These are phyloP conservation scores for Diprion similis DNA, from an alignment of 1,140 invertebrate genomes.

Conservation along the genomic window DNA sequence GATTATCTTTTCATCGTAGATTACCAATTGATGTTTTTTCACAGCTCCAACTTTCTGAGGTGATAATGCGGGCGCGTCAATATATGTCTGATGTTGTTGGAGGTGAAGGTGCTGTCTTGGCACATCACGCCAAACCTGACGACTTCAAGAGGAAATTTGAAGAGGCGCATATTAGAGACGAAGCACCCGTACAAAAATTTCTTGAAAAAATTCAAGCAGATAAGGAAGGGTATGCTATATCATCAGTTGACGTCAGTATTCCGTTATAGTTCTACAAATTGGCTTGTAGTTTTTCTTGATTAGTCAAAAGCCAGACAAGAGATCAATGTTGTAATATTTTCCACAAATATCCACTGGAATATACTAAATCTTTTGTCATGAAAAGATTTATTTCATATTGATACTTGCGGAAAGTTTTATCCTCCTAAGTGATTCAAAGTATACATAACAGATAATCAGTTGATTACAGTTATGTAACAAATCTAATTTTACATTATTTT, in stretches of 20 bases:
- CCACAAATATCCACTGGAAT: no score
- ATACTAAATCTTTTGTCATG: no score
- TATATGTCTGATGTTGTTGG: constrained; percentile 92
- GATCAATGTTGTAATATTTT: no score
- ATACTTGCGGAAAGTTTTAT: no score
- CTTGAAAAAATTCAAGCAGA: constrained; percentile 90
- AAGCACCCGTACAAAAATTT: constrained; percentile 85
- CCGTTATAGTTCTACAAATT: no score
- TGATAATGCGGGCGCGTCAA: constrained; percentile 91
- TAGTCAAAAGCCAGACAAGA: no score
- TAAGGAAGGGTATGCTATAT: constrained; percentile 78
- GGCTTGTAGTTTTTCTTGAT: no score
- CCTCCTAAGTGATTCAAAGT: no score
- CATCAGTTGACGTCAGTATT: background rate
- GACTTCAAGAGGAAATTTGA: constrained; percentile 88
- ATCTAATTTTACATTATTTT: background rate
- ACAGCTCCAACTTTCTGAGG: constrained; percentile 96
- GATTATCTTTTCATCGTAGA: constrained; percentile 26
- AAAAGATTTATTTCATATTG: no score
- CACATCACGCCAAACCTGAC: constrained; percentile 84
- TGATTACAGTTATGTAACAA: background rate
- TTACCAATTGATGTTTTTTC: constrained; percentile 40
- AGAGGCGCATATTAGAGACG: constrained; percentile 75
- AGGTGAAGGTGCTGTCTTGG: constrained; percentile 80
- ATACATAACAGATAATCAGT: no score